Evolutionary conservation across 2,888 invertebrate genomes (phyloP).

Genomic region (Drosophila demipolita): DNA sequence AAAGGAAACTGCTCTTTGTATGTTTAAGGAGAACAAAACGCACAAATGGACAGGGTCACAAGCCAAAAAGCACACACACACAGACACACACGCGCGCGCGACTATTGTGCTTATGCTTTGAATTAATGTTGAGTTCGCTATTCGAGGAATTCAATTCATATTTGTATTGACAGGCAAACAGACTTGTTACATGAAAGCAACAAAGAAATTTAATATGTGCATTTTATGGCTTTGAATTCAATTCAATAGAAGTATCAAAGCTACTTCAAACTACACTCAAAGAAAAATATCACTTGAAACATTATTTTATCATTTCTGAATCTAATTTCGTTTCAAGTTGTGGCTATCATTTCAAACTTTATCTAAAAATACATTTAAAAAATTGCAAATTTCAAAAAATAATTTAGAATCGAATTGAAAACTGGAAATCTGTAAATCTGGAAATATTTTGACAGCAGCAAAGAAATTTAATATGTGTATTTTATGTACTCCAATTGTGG

Average conservation of each 20-base stretch:
- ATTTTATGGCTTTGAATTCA: constrained; percentile 4
- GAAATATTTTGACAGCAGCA: background rate
- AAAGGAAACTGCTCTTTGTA: constrained; percentile 7
- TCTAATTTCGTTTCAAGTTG: background rate
- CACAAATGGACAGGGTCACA: constrained; percentile 47
- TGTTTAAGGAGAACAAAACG: constrained; percentile 26
- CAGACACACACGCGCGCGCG: background rate
- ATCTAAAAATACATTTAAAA: too few species aligned
- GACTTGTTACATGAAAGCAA: constrained; percentile 10
- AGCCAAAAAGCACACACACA: constrained; percentile 15
- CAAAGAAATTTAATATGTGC: constrained; percentile 17
- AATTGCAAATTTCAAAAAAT: too few species aligned
- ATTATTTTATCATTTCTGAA: background rate
- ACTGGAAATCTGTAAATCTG: background rate
- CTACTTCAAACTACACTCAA: background rate
- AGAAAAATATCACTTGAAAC: background rate
- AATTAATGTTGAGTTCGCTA: constrained; percentile 14
- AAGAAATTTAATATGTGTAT: constrained; percentile 17
- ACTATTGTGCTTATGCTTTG: constrained; percentile 6
- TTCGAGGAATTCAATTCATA: constrained; percentile 26
- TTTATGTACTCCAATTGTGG: background rate
- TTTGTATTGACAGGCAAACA: constrained; percentile 11
- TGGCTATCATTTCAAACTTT: background rate
- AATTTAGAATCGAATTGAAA: too few species aligned
- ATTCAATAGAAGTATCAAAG: background rate